Evolutionary conservation across 1,140 invertebrate species (phyloP).

Genomic region (Oedothorax gibbosus): DNA sequence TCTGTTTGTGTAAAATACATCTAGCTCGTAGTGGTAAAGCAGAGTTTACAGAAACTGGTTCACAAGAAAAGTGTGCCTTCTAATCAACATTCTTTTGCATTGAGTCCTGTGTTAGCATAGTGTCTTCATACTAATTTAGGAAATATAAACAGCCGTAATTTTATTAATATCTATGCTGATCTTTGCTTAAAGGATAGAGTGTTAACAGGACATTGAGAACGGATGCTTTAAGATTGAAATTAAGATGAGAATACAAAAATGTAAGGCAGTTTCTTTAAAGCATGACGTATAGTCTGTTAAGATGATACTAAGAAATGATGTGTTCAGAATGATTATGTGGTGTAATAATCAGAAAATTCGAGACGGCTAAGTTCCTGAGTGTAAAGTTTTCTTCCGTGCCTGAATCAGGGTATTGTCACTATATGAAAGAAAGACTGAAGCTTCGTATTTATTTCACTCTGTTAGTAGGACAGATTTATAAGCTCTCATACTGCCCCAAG

Average conservation of each 20-base stretch:
- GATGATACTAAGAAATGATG: neutral
- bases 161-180: constrained; percentile 2
- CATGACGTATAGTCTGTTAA: no score
- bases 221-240: neutral
- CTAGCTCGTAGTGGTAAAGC: neutral
- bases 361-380: neutral
- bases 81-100: constrained; percentile 27
- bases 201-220: neutral
- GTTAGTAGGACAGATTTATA: neutral
- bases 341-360: neutral
- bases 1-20: constrained; percentile 16
- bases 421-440: neutral
- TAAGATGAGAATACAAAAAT: neutral
- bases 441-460: constrained; percentile 28
- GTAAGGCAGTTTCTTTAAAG: neutral
- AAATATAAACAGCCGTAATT: neutral
- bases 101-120: constrained; percentile 38
- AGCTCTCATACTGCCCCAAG: no score
- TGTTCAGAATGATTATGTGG: neutral
- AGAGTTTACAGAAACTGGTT: neutral
- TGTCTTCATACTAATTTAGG: constrained; percentile 19
- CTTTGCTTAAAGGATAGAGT: constrained; percentile 29
- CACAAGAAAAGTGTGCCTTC: constrained; percentile 27
- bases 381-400: neutral
- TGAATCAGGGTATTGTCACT: constrained; percentile 16